Base-by-base conservation (phyloP, 2,113 vertebrate species). In the Coryphaenoides rupestris region DNA sequence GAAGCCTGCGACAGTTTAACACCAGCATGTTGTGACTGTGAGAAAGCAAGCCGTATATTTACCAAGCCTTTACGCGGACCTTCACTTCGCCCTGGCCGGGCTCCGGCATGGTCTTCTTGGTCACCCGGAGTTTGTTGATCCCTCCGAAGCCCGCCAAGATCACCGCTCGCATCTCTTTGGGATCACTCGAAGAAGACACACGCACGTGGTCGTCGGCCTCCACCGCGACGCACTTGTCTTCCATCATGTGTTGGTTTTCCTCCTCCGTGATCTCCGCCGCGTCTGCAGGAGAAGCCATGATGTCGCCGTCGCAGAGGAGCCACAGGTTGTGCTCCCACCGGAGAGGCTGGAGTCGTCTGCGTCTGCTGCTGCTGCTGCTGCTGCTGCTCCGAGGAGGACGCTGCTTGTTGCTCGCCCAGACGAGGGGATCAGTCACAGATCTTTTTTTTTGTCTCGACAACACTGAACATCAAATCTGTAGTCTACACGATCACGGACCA, bases 1-100 rank as follows among this genome's bases (percentile, higher is more conserved):
- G 7, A 40, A 40, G 13, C 33, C 4, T 40, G 33, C 33, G 2
- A 40, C 33, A 7, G 13, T 40, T 40, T 40, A 40, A 40, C 33
- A 40, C 33, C 1, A 40, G 33, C 33, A 10, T 40, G 3, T 40
- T 10, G n/a, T n/a, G n/a, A 40, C 33, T 40, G 33, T 40, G 33
- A 40, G 33, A 40, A 40, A 33, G 1, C 19, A 13, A 3, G 45
- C 24, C 28, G n/a, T n/a, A 85, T 77, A 61, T 79, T 91, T 87
- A 98, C 96, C 96, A 98, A 77, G 96, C 93, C 95, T 98, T 98
- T 80, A 98, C 94, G 74, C 95, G 94, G 82, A 98, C 96, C 89
- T 96, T 97, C 76, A 98, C 90, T 86, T 98, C 95, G n/a, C 95
- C 92, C 49, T 93, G 92, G 85, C 91, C 94, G 0, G 95, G 93